These are phyloP conservation scores for Dicrurus megarhynchus DNA, from an alignment of 2,113 vertebrate species.

Conservation along the genomic window DNA sequence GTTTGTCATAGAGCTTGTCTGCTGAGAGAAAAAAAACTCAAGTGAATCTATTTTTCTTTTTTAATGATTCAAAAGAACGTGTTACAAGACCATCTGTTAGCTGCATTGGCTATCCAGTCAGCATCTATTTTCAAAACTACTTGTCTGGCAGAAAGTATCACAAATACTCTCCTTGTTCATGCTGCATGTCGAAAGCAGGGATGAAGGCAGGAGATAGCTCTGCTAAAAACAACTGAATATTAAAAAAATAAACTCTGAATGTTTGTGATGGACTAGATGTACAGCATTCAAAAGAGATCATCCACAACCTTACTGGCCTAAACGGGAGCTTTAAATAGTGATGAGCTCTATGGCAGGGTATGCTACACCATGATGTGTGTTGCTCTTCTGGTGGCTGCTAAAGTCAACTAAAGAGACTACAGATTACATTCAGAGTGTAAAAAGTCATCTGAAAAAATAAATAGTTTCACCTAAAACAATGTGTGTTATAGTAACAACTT, in stretches of 20 bases:
- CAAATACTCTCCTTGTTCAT: neutral
- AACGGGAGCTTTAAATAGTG: neutral
- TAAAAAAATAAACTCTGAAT: neutral
- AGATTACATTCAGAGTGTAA: fast-evolving
- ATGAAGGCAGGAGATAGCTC: neutral
- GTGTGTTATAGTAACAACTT: neutral
- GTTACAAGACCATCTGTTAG: slow-evolving; percentile 42
- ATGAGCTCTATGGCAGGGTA: neutral
- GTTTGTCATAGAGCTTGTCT: slow-evolving; percentile 4
- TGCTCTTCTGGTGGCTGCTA: neutral
- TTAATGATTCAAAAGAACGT: neutral
- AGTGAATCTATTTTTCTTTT: slow-evolving; percentile 52
- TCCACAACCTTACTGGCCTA: neutral
- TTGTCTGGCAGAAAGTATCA: neutral
- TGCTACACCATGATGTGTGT: neutral
- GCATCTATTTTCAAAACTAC: slow-evolving; percentile 44
- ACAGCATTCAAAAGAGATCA: neutral
- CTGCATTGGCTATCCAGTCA: slow-evolving; percentile 8
- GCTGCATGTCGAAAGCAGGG: neutral
- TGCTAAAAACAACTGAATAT: neutral
- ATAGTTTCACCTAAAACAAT: neutral
- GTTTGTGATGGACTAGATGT: neutral
- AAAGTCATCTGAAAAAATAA: neutral
- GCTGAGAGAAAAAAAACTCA: neutral
- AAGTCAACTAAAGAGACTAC: neutral